phyloP scores from a whole-genome alignment of 2,797 vertebrate species.

The Malacoraja senta region DNA sequence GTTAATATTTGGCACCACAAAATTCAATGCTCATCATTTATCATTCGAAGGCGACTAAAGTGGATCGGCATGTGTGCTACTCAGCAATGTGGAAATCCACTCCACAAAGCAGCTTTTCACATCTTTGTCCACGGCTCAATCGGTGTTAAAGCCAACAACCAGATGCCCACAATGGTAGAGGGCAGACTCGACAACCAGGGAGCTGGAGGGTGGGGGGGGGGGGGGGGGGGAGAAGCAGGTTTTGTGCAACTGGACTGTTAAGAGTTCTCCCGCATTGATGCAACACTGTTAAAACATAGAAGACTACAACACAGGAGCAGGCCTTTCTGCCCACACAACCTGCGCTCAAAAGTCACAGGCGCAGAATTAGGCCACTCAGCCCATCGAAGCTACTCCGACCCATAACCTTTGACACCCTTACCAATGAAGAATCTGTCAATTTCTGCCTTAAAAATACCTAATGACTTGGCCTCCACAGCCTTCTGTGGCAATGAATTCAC shows the following conservation, averaged over 20 bases:
- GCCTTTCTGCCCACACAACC: no score
- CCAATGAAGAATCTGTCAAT: no score
- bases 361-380: no score
- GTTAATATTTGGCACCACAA: neutral
- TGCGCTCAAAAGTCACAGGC: no score
- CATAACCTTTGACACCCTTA: no score
- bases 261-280: no score
- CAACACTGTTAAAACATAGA: no score
- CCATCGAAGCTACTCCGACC: no score
- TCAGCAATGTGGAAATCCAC: constrained; percentile 1
- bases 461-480: no score
- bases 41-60: neutral
- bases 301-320: no score
- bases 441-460: no score
- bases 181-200: neutral
- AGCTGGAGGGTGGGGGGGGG: neutral
- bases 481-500: no score
- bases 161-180: neutral
- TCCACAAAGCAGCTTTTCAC: constrained; percentile 34
- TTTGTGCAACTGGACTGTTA: neutral
- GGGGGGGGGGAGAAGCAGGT: neutral
- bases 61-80: neutral
- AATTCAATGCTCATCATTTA: neutral
- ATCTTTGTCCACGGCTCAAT: neutral
- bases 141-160: neutral